Conservation (phyloP, 2,888 invertebrate genomes). For the Oxycera nigricornis region DNA sequence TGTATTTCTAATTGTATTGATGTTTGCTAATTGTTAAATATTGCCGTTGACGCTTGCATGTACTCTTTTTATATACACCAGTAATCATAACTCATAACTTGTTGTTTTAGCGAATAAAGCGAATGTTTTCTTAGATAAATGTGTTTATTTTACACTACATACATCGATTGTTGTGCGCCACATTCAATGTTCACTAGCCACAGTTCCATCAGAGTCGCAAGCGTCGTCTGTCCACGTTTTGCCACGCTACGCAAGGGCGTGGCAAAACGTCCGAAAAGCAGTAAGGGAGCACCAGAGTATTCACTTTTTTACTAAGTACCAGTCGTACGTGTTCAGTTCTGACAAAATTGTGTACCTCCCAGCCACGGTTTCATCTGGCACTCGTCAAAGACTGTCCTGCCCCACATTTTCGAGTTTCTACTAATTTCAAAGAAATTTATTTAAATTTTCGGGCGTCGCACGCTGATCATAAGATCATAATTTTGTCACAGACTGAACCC, state of each 20-base stretch:
- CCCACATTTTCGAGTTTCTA: not conserved
- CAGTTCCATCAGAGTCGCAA: not conserved
- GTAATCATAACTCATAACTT: not conserved
- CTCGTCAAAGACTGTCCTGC: not conserved
- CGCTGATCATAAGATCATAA: too few relatives aligned
- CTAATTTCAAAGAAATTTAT: not conserved
- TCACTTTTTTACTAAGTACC: constrained; percentile 20
- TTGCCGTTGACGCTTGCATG: constrained; percentile 42
- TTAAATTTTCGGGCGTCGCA: not conserved
- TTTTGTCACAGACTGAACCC: constrained; percentile 38
- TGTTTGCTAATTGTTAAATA: constrained; percentile 10
- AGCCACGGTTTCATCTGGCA: not conserved
- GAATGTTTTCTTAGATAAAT: constrained; percentile 23
- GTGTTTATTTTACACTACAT: constrained; percentile 20
- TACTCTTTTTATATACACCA: constrained; percentile 1
- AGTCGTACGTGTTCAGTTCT: constrained; percentile 29
- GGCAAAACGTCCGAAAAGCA: constrained; percentile 42
- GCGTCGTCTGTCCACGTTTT: not conserved
- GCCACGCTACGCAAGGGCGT: not conserved
- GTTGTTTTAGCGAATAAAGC: constrained; percentile 33
- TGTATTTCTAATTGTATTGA: constrained; percentile 17
- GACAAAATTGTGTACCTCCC: constrained; percentile 20
- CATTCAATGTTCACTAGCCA: too few relatives aligned
- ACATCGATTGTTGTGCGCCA: not conserved
- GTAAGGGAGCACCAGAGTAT: constrained; percentile 48